phyloP scores from a whole-genome alignment of 2,113 vertebrate species.

The Chloropsis hardwickii region DNA sequence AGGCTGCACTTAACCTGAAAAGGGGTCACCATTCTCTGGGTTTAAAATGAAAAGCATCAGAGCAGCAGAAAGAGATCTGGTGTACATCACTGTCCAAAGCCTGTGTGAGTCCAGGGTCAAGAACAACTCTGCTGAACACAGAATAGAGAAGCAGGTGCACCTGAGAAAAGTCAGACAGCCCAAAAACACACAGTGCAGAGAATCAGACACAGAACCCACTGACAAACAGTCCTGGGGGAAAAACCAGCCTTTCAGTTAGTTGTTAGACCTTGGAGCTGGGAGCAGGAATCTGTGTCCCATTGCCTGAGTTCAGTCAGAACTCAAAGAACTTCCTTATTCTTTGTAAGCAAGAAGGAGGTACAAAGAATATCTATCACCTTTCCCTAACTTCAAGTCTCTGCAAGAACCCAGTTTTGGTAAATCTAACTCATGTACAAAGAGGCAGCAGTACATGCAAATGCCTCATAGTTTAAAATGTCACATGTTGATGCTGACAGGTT shows the following conservation, averaged over 20 bases:
- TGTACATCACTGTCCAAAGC: neutral
- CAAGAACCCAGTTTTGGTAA: neutral
- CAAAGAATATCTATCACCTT: neutral
- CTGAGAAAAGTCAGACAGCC: neutral
- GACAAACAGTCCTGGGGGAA: neutral
- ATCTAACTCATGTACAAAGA: neutral
- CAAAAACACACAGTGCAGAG: neutral
- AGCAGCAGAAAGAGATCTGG: neutral
- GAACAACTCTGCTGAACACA: neutral
- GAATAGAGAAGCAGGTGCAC: neutral
- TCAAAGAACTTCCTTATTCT: neutral
- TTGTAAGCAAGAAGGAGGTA: neutral
- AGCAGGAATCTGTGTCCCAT: neutral
- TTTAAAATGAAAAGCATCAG: neutral
- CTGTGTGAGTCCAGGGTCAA: neutral
- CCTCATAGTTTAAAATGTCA: constrained; percentile 12
- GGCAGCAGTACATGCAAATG: neutral
- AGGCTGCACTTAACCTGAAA: neutral
- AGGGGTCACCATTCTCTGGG: neutral
- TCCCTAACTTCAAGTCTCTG: neutral
- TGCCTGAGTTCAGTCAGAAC: neutral
- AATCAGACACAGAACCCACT: neutral
- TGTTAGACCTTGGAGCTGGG: neutral
- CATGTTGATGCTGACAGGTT: constrained; percentile 48
- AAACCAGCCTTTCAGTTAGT: neutral